Conservation (phyloP, 2,797 vertebrate species). For the Parotocinclus haroldoi region DNA sequence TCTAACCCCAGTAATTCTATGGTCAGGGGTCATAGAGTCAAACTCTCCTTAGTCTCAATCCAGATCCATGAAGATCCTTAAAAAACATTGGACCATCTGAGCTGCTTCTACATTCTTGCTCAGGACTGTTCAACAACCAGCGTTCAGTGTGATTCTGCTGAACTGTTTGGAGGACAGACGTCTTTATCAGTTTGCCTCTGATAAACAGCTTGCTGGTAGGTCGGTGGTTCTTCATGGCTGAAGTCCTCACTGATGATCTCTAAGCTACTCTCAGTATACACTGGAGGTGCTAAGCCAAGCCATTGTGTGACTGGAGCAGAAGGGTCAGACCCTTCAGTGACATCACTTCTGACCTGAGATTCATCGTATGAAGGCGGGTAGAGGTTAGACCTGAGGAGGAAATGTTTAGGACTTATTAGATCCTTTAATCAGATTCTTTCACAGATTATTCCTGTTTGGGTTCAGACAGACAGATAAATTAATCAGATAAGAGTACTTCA, state of each 20-base stretch:
- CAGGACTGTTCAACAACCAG: not conserved
- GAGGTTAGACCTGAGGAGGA: constrained; percentile 64
- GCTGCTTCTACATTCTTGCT: not conserved
- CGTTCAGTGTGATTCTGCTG: not conserved
- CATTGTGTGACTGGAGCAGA: constrained; percentile 20
- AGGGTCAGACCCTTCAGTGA: not conserved
- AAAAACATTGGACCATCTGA: not conserved
- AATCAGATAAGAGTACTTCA: too few relatives aligned
- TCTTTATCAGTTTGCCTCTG: too few relatives aligned
- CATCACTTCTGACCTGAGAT: constrained; percentile 54
- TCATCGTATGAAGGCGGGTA: constrained; percentile 80
- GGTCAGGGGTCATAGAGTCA: too few relatives aligned
- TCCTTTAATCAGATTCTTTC: too few relatives aligned
- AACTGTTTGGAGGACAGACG: not conserved
- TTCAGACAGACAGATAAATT: too few relatives aligned
- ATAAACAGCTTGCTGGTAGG: constrained; percentile 53
- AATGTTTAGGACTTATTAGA: not conserved
- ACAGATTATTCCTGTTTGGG: too few relatives aligned
- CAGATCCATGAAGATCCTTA: not conserved
- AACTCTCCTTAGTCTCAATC: not conserved
- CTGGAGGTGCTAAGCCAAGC: constrained; percentile 66
- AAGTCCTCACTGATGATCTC: constrained; percentile 57
- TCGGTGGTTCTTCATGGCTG: constrained; percentile 71
- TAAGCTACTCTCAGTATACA: constrained; percentile 61
- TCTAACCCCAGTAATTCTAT: too few relatives aligned